Conservation (phyloP, 1,140 invertebrate genomes). For the Brachystomella parvula region DNA sequence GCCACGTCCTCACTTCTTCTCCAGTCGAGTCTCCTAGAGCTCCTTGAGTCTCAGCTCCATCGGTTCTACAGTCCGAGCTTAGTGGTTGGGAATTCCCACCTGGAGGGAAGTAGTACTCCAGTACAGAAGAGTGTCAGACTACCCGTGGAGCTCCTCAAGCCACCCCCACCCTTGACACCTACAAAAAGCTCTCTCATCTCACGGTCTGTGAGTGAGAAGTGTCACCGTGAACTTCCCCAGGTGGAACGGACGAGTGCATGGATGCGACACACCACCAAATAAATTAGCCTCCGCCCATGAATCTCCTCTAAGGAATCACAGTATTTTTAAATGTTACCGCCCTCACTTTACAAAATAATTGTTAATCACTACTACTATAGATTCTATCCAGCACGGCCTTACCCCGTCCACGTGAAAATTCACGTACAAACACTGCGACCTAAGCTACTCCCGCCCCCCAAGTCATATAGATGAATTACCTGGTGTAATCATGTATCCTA, state of each 20-base stretch:
- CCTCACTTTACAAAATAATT: conserved; percentile 27
- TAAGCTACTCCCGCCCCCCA: too few species aligned
- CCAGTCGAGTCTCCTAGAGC: conserved; percentile 20
- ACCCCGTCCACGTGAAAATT: too few species aligned
- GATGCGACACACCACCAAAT: conserved; percentile 79
- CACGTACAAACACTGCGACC: too few species aligned
- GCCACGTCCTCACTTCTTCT: conserved; percentile 30
- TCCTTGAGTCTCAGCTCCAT: conserved; percentile 39
- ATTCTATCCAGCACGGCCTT: too few species aligned
- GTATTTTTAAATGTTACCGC: neutral
- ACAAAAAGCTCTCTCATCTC: conserved; percentile 37
- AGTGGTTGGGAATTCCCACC: conserved; percentile 36
- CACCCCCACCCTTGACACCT: conserved; percentile 52
- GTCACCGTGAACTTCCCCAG: conserved; percentile 52
- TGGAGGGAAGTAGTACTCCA: neutral
- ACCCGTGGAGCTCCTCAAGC: conserved; percentile 36
- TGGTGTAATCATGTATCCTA: too few species aligned
- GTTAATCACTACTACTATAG: too few species aligned
- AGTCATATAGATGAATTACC: too few species aligned
- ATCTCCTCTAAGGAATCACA: conserved; percentile 6
- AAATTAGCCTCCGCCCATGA: conserved; percentile 37
- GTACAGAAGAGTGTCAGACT: conserved; percentile 21
- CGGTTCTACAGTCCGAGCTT: conserved; percentile 47
- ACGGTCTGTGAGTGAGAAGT: conserved; percentile 71
- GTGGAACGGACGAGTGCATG: conserved; percentile 62